Conservation (phyloP, 1,140 invertebrate species). For the Drosophila lacteicornis region DNA sequence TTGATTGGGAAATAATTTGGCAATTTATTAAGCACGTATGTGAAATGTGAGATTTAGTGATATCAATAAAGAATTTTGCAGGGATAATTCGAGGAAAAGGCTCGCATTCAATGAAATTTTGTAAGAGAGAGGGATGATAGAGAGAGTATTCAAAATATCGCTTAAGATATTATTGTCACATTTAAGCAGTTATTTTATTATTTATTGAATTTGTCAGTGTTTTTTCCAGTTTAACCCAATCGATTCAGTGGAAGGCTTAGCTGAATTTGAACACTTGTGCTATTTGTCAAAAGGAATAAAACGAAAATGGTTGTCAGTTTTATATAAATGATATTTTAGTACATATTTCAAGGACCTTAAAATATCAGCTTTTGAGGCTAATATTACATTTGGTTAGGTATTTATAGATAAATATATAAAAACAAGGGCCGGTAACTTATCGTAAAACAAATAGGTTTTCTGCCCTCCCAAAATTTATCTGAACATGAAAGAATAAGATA, state of each 20-base stretch:
- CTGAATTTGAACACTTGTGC: slow-evolving; percentile 7
- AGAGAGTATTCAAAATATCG: not conserved
- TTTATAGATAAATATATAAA: too few species aligned
- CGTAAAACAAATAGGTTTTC: too few species aligned
- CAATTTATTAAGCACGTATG: slow-evolving; percentile 15
- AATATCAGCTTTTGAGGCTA: too few species aligned
- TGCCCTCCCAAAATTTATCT: too few species aligned
- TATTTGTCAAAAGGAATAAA: slow-evolving; percentile 10
- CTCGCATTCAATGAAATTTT: not conserved
- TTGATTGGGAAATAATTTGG: slow-evolving; percentile 29
- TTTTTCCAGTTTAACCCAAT: not conserved
- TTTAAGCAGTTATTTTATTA: slow-evolving; percentile 34
- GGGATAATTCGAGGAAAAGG: not conserved
- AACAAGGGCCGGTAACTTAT: too few species aligned
- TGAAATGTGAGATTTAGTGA: slow-evolving; percentile 17
- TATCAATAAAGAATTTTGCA: slow-evolving; percentile 2
- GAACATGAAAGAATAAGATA: too few species aligned
- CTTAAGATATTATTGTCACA: not conserved
- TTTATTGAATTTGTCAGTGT: slow-evolving; percentile 25
- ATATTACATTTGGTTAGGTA: too few species aligned
- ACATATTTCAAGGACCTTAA: too few species aligned
- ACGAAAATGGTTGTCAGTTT: not conserved
- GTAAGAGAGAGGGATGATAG: not conserved
- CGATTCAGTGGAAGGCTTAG: slow-evolving; percentile 2
- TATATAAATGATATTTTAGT: not conserved